These are phyloP conservation scores for Phataginus tricuspis DNA, from an alignment of 2,797 vertebrate genomes.

Conservation along the genomic window DNA sequence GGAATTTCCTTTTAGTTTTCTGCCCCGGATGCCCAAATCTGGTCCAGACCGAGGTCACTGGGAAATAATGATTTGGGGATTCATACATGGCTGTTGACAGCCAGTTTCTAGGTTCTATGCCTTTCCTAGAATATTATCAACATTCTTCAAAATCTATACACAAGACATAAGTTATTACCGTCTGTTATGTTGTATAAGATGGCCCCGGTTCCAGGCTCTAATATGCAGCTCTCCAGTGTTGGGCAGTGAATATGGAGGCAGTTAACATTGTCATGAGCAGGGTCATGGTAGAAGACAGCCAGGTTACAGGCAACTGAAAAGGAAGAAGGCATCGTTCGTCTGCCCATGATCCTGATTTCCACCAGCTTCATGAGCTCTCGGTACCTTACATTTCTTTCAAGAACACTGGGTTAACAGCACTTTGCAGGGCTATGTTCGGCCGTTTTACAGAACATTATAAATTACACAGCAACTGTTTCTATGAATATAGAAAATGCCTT, in stretches of 20 bases:
- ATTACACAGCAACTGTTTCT: background rate
- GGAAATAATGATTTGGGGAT: background rate
- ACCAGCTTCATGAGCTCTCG: background rate
- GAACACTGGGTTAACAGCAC: background rate
- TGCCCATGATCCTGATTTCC: background rate
- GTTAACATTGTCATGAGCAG: slow-evolving; percentile 87
- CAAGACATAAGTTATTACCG: slow-evolving; percentile 84
- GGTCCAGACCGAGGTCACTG: background rate
- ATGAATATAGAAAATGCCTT: background rate
- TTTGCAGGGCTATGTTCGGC: background rate
- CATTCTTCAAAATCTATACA: background rate
- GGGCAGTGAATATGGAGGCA: slow-evolving; percentile 95
- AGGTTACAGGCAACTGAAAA: slow-evolving; percentile 93
- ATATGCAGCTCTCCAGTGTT: slow-evolving; percentile 92
- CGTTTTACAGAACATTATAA: background rate
- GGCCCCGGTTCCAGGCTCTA: slow-evolving; percentile 88
- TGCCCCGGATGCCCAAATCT: background rate
- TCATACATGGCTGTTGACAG: background rate
- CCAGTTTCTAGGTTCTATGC: background rate
- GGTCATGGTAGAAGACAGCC: slow-evolving; percentile 94
- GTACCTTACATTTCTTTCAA: background rate
- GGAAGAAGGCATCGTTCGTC: background rate
- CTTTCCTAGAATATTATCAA: background rate
- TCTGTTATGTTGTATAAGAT: slow-evolving; percentile 94
- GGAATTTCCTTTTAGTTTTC: background rate